Evolutionary conservation across 2,888 invertebrate genomes (phyloP).

Genomic region (Aethes cnicana): DNA sequence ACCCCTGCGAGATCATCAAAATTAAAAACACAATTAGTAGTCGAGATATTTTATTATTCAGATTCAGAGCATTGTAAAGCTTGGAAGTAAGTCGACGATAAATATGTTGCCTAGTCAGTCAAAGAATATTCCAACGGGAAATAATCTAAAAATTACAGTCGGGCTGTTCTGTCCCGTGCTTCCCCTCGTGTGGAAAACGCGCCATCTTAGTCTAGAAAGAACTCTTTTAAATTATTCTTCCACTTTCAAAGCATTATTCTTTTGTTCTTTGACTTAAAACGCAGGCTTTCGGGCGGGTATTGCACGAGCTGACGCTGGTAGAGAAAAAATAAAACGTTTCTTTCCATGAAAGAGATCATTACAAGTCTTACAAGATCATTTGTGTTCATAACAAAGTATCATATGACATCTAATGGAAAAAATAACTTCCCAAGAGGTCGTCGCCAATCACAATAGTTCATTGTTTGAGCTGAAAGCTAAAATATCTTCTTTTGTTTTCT

Average conservation of each 20-base stretch:
- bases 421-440: conserved; percentile 7
- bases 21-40: too few relatives aligned
- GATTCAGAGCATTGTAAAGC: too few relatives aligned
- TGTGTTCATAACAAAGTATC: neutral
- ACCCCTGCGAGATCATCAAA: too few relatives aligned
- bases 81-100: too few relatives aligned
- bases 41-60: too few relatives aligned
- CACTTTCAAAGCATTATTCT: conserved; percentile 40
- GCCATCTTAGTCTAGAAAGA: conserved; percentile 24
- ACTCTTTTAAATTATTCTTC: conserved; percentile 48
- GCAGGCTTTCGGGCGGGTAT: conserved; percentile 11
- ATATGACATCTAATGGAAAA: neutral
- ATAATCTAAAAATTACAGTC: too few relatives aligned
- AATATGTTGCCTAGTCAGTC: too few relatives aligned
- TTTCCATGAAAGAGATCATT: too few relatives aligned
- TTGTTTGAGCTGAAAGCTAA: conserved; percentile 26
- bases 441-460: conserved; percentile 28
- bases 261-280: conserved; percentile 34
- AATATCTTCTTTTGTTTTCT: conserved; percentile 32
- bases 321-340: conserved; percentile 15
- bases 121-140: too few relatives aligned
- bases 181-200: conserved; percentile 2
- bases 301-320: conserved; percentile 12
- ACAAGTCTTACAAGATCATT: too few relatives aligned
- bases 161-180: neutral